Conservation (phyloP, 2,113 vertebrate species). For the Microcebus griseorufus region DNA sequence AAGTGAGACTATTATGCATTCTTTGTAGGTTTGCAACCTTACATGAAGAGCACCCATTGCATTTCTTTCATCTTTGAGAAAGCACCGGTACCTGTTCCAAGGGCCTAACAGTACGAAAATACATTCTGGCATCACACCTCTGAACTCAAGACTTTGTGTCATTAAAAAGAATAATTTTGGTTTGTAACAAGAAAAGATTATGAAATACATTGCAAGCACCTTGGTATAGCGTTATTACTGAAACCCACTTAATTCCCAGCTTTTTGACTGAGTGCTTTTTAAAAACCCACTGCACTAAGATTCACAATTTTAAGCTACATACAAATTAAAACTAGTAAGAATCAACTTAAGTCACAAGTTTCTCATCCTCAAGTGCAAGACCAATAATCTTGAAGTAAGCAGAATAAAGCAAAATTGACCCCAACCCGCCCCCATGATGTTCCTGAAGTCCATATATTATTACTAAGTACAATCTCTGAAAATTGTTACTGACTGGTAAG, state of each 20-base stretch:
- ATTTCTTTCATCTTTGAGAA: constrained; percentile 83
- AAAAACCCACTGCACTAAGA: constrained; percentile 75
- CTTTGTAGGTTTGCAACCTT: constrained; percentile 83
- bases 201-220: constrained; percentile 92
- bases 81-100: constrained; percentile 84
- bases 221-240: constrained; percentile 78
- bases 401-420: constrained; percentile 78
- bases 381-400: constrained; percentile 65
- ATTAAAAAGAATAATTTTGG: constrained; percentile 78
- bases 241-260: constrained; percentile 82
- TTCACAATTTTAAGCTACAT: constrained; percentile 73
- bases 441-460: constrained; percentile 62
- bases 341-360: constrained; percentile 75
- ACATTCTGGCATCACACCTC: constrained; percentile 92
- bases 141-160: constrained; percentile 79
- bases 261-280: constrained; percentile 70
- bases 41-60: constrained; percentile 81
- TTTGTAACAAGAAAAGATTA: constrained; percentile 75
- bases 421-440: constrained; percentile 69
- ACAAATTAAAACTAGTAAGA: constrained; percentile 77
- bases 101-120: constrained; percentile 86
- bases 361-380: constrained; percentile 78
- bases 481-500: constrained; percentile 57
- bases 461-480: constrained; percentile 62
- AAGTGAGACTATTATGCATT: constrained; percentile 84